Evolutionary conservation across 2,113 vertebrate genomes (phyloP).

Genomic region (Prolemur simus): DNA sequence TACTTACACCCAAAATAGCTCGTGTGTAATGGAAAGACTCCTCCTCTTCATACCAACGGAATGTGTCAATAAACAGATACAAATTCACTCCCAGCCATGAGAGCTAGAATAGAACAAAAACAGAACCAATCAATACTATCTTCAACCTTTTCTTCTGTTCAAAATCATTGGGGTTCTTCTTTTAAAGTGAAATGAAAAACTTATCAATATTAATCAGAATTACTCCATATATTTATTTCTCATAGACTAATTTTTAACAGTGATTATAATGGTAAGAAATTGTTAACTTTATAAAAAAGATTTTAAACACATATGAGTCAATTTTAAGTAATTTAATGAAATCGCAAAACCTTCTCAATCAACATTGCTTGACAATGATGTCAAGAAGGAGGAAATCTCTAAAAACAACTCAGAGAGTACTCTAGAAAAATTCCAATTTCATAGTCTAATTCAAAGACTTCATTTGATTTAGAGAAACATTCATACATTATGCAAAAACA

Average conservation of each 20-base stretch:
- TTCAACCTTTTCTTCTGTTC: background rate
- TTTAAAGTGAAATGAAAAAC: constrained; percentile 41
- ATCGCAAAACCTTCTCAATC: background rate
- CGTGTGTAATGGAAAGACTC: constrained; percentile 87
- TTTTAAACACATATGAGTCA: background rate
- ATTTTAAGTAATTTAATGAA: constrained; percentile 29
- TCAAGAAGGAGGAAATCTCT: constrained; percentile 29
- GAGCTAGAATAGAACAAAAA: constrained; percentile 78
- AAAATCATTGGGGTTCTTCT: constrained; percentile 40
- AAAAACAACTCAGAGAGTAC: constrained; percentile 59
- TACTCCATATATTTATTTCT: background rate
- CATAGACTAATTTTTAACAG: background rate
- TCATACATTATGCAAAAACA: constrained; percentile 69
- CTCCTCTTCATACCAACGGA: constrained; percentile 84
- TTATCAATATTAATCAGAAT: constrained; percentile 52
- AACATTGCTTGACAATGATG: background rate
- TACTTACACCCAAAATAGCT: constrained; percentile 89
- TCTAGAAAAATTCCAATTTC: constrained; percentile 52
- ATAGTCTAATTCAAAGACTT: constrained; percentile 61
- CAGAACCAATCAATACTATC: constrained; percentile 46
- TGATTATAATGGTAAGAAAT: constrained; percentile 15
- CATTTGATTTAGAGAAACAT: constrained; percentile 61
- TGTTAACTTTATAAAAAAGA: background rate
- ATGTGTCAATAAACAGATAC: constrained; percentile 87
- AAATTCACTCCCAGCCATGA: constrained; percentile 87